Evolutionary conservation across 1,140 invertebrate species (phyloP).

Genomic region (Aphidius gifuensis): DNA sequence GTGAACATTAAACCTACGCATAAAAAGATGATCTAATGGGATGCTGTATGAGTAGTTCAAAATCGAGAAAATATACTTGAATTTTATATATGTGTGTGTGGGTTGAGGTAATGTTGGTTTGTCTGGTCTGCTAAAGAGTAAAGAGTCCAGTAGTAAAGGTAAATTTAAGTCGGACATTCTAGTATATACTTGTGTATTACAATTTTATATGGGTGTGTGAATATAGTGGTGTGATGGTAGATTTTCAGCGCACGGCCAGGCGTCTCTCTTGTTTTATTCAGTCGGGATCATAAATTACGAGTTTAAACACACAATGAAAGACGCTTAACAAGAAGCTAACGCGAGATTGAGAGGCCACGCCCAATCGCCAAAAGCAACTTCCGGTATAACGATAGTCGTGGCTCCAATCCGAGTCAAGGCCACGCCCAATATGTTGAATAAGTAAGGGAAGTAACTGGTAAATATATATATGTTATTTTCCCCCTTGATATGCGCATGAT

Average conservation of each 20-base stretch:
- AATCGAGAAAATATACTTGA: too few species aligned
- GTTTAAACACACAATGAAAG: constrained; percentile 59
- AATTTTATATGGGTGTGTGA: constrained; percentile 7
- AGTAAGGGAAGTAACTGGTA: not conserved
- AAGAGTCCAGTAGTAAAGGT: too few species aligned
- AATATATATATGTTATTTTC: too few species aligned
- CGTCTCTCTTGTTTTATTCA: constrained; percentile 55
- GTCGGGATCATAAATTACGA: constrained; percentile 58
- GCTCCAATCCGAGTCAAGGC: constrained; percentile 36
- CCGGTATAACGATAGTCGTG: constrained; percentile 31
- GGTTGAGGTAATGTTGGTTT: too few species aligned
- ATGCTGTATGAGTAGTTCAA: too few species aligned
- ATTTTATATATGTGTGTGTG: too few species aligned
- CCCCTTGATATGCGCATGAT: not conserved
- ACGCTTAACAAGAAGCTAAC: constrained; percentile 59
- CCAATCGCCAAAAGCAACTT: constrained; percentile 36
- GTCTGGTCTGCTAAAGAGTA: too few species aligned
- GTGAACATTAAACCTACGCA: too few species aligned
- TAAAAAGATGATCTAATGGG: too few species aligned
- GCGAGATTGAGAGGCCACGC: constrained; percentile 56
- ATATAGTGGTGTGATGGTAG: too few species aligned
- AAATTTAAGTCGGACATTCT: too few species aligned
- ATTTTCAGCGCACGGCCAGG: constrained; percentile 6
- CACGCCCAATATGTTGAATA: constrained; percentile 30
- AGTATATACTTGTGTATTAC: not conserved